Conservation (phyloP, 1,140 invertebrate genomes). For the Drosophila chauvacae region DNA sequence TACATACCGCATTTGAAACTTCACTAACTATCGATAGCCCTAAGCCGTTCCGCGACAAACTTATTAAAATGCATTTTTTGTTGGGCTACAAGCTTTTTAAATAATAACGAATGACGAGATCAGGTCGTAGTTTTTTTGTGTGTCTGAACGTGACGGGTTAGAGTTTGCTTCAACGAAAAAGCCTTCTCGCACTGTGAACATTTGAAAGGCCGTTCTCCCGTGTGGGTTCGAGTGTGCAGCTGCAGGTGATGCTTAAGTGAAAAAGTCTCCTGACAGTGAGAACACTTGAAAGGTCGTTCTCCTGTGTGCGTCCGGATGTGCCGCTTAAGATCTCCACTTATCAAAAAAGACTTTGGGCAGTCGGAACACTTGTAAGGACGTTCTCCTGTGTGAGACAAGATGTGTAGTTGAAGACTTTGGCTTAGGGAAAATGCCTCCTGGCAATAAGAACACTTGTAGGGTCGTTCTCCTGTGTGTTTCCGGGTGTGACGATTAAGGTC, state of each 20-base stretch:
- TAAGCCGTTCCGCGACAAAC: too few species aligned
- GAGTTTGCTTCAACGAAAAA: constrained; percentile 6
- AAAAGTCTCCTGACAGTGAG: constrained; percentile 1
- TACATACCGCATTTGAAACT: too few species aligned
- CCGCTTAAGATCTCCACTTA: constrained; percentile 6
- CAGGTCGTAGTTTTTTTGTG: not conserved
- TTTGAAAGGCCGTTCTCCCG: not conserved
- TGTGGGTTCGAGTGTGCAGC: constrained; percentile 9
- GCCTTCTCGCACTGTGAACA: constrained; percentile 1
- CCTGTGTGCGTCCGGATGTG: constrained; percentile 12
- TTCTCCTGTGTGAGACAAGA: constrained; percentile 6
- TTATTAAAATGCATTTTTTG: too few species aligned
- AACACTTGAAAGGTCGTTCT: constrained; percentile 12
- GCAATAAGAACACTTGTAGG: constrained; percentile 18
- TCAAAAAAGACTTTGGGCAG: constrained; percentile 8
- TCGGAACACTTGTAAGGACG: not conserved
- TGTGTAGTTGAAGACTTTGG: constrained; percentile 1
- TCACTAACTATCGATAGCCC: too few species aligned
- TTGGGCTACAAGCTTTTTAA: not conserved
- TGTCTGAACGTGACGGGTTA: not conserved
- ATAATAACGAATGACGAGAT: not conserved
- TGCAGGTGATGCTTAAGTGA: constrained; percentile 1
- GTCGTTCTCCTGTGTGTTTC: constrained; percentile 8
- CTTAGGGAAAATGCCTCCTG: not conserved
- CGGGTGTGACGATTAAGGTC: constrained; percentile 5